Evolutionary conservation across 2,888 invertebrate genomes (phyloP).

Genomic region (Neelides folsomi): DNA sequence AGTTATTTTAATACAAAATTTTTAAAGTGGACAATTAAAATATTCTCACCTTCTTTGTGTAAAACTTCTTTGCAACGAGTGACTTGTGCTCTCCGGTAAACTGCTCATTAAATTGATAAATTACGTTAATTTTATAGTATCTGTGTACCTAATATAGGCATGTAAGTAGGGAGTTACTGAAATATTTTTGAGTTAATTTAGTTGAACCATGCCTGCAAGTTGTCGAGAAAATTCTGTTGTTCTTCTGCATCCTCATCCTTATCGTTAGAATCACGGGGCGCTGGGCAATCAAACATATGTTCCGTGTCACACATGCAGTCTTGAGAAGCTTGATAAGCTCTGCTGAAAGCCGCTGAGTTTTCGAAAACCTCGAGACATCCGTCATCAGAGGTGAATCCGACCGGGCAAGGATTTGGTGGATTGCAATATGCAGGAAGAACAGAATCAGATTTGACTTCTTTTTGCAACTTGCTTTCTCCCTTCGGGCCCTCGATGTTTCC

Average conservation of each 20-base stretch:
- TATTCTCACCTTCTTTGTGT: constrained; percentile 43
- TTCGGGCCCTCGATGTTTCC: constrained; percentile 50
- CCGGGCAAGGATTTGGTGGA: constrained; percentile 96
- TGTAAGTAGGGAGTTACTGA: neutral
- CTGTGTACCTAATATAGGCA: neutral
- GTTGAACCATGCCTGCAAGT: too few species aligned
- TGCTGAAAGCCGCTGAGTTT: constrained; percentile 88
- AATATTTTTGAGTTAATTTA: neutral
- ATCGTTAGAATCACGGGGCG: constrained; percentile 38
- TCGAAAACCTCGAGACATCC: constrained; percentile 84
- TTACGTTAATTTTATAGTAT: neutral
- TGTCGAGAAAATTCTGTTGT: constrained; percentile 16
- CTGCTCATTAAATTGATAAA: neutral
- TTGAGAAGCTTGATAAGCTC: constrained; percentile 70
- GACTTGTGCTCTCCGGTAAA: constrained; percentile 48
- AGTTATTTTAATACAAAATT: too few species aligned
- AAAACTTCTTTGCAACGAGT: constrained; percentile 62
- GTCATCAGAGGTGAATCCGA: constrained; percentile 77
- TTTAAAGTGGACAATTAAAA: constrained; percentile 26
- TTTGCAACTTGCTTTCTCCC: constrained; percentile 53
- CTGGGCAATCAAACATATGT: constrained; percentile 88
- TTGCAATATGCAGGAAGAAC: constrained; percentile 90
- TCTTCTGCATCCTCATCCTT: constrained; percentile 29
- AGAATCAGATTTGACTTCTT: constrained; percentile 76
- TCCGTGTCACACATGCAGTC: constrained; percentile 97